Percentiles rank a stretch among this genome's conserved stretches.
These are phyloP conservation scores for Mico argentatus DNA, from an alignment of 2,797 vertebrate genomes.

Conservation along the genomic window DNA sequence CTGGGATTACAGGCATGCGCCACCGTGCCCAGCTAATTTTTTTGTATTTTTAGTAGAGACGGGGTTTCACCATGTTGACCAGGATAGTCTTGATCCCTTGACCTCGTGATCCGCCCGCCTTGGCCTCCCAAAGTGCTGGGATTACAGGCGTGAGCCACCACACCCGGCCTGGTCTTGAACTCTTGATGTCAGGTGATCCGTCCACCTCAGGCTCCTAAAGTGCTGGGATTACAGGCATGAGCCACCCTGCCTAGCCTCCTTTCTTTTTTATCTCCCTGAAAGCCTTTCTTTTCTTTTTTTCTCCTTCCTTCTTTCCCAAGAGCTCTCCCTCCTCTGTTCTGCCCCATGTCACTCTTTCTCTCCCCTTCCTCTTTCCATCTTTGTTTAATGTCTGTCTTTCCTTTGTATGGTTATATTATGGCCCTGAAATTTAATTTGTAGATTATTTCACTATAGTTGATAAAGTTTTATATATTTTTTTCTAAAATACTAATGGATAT, in stretches of 20 bases:
- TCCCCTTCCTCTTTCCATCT: background rate
- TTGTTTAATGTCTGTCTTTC: background rate
- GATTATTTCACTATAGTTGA: background rate
- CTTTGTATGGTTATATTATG: background rate
- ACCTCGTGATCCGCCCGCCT: background rate
- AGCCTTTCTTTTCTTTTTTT: background rate
- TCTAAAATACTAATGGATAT: background rate
- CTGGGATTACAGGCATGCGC: too few relatives aligned
- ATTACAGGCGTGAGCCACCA: background rate
- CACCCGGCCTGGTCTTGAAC: background rate
- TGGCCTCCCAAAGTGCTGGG: background rate
- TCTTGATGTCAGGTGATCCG: too few relatives aligned
- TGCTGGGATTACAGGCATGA: too few relatives aligned
- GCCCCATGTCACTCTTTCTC: background rate
- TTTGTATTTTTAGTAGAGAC: too few relatives aligned
- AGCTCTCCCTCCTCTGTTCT: background rate
- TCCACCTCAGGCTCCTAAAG: too few relatives aligned
- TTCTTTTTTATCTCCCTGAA: background rate
- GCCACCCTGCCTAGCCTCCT: background rate
- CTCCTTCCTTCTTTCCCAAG: background rate
- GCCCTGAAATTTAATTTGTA: slow-evolving; percentile 1
- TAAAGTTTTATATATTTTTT: background rate
- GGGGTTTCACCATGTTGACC: too few relatives aligned
- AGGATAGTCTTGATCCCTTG: background rate
- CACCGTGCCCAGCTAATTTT: too few relatives aligned